Evolutionary conservation across 2,797 vertebrate genomes (phyloP).

Genomic region (Enteromius viviparus): DNA sequence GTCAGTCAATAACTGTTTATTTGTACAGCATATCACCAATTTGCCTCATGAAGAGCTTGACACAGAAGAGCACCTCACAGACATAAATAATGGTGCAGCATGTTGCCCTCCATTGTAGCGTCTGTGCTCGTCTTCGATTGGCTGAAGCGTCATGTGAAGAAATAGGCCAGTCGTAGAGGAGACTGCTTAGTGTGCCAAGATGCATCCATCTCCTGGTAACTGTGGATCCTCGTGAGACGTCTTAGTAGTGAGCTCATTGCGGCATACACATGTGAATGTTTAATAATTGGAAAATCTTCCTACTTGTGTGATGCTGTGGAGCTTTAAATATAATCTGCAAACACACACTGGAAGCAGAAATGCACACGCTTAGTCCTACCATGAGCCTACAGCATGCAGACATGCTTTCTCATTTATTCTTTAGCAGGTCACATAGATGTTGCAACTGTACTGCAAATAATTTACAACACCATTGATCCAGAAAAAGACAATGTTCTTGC

Average conservation of each 20-base stretch:
- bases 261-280: constrained; percentile 32
- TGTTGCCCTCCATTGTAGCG: constrained; percentile 52
- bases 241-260: constrained; percentile 26
- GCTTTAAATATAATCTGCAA: constrained; percentile 27
- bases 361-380: constrained; percentile 6
- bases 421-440: constrained; percentile 35
- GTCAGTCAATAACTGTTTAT: constrained; percentile 38
- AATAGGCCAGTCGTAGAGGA: constrained; percentile 50
- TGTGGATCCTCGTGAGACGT: constrained; percentile 19
- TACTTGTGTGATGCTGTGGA: constrained; percentile 34
- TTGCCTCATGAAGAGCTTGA: constrained; percentile 57
- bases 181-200: constrained; percentile 57
- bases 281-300: constrained; percentile 23
- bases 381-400: constrained; percentile 34
- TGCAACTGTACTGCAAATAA: constrained; percentile 20
- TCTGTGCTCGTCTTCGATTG: constrained; percentile 40
- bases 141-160: constrained; percentile 44
- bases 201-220: constrained; percentile 49
- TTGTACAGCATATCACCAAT: constrained; percentile 50
- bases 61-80: constrained; percentile 41
- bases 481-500: constrained; percentile 22
- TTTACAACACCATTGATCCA: constrained; percentile 8
- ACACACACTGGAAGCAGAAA: not conserved
- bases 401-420: constrained; percentile 31
- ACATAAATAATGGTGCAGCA: constrained; percentile 48